Base-by-base conservation (phyloP, 2,888 invertebrate genomes). In the Netelia virgata region DNA sequence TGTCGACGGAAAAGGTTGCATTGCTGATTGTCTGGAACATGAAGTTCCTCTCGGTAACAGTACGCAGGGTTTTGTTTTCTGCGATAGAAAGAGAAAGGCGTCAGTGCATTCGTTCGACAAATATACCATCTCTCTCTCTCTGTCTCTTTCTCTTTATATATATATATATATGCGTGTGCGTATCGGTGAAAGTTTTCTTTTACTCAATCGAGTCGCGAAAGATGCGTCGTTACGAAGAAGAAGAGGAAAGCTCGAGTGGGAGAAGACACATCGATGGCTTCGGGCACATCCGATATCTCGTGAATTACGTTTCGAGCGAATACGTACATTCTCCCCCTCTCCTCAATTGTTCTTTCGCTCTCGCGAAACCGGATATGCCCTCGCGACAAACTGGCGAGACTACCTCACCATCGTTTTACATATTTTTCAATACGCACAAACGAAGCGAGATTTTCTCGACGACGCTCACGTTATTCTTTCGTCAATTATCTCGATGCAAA, bases 1-100 rank as follows among this genome's bases (percentile, higher is more conserved):
- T 97, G 91, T 97, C 97, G 61, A 97, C 97, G 68, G 97, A 97
- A 92, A 97, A 97, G 6, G 97, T 97, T 0, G 97, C 97, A 93
- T 97, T 97, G 82, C 97, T 97, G 82, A 97, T 96, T 0, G 97
- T 96, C 93, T 97, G 97, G 93, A 97, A 97, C 94, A 96, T 94
- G 92, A 97, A 96, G 88, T 96, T 96, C 78, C 97, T 95, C 92
- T 97, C 97, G 0, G 96, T 96, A 86, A 97, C 95, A 1, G 95
- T 95, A 70, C 97, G 94, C 92, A 96, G 94, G 55, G 95, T 96
- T 94, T 97, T 96, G 91, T 98, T 97, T 92, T 97, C 97, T 89
- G 97, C 95, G 75, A 76, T 81, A 86, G 83, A 88, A 87, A 90
- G 88, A 89, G 87, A 90, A 91, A 90, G 87, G 87, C 85, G 83